Conservation (phyloP, 2,888 invertebrate genomes). For the Pterostichus niger region DNA sequence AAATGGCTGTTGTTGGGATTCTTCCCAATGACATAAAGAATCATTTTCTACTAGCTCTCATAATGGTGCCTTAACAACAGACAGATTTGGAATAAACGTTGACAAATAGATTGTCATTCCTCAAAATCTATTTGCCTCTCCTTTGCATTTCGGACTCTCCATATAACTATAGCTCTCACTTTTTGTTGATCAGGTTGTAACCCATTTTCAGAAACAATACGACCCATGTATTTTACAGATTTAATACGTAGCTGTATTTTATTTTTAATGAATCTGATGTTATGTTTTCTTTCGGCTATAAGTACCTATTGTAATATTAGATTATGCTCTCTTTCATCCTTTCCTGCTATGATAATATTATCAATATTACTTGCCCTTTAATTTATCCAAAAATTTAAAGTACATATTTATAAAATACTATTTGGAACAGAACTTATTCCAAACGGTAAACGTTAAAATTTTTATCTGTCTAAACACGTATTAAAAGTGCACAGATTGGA, state of each 20-base stretch:
- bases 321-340: constrained; percentile 68
- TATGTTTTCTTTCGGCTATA: constrained; percentile 67
- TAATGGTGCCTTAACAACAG: constrained; percentile 30
- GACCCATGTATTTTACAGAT: constrained; percentile 63
- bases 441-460: constrained; percentile 67
- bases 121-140: constrained; percentile 49
- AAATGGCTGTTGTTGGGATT: too few species aligned
- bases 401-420: constrained; percentile 67
- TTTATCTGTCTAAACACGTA: constrained; percentile 66
- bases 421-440: constrained; percentile 68
- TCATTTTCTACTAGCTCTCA: constrained; percentile 55
- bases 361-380: constrained; percentile 62
- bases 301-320: constrained; percentile 64
- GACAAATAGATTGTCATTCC: constrained; percentile 58
- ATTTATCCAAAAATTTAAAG: constrained; percentile 64
- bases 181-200: constrained; percentile 56
- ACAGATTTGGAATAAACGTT: constrained; percentile 27
- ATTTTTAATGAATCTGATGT: constrained; percentile 69
- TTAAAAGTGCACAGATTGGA: constrained; percentile 67
- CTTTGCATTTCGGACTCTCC: constrained; percentile 59
- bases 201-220: constrained; percentile 65
- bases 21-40: too few species aligned
- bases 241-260: constrained; percentile 66
- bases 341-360: constrained; percentile 66
- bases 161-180: constrained; percentile 59